phyloP scores from a whole-genome alignment of 1,140 invertebrate genomes.

The Diachasmimorpha longicaudata region DNA sequence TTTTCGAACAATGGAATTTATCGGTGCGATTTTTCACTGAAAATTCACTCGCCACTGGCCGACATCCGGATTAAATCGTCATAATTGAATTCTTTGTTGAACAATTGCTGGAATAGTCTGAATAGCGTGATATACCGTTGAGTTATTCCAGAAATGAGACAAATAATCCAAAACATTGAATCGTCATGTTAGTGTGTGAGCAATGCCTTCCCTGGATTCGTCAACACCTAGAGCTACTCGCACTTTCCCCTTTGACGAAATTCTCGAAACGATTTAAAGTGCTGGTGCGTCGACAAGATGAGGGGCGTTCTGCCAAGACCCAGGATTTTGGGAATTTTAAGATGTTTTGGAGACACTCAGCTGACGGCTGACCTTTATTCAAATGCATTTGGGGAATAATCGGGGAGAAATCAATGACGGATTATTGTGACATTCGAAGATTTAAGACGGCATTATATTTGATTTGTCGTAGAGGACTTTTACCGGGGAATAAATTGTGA shows the following conservation, averaged over 20 bases:
- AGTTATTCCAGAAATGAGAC: background rate
- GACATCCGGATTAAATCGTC: slow-evolving; percentile 29
- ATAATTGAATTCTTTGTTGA: slow-evolving; percentile 14
- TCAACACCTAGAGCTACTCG: background rate
- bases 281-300: background rate
- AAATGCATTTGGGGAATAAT: background rate
- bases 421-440: background rate
- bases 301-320: slow-evolving; percentile 1
- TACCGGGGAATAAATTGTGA: too few species aligned
- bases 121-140: background rate
- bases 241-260: slow-evolving; percentile 8
- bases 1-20: slow-evolving; percentile 37
- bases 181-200: background rate
- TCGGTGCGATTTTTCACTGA: slow-evolving; percentile 7
- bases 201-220: background rate
- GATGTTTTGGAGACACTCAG: background rate
- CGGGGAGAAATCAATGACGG: background rate
- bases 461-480: background rate
- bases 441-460: too few species aligned
- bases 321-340: background rate
- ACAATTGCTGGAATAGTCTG: background rate
- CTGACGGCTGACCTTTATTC: background rate
- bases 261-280: slow-evolving; percentile 20
- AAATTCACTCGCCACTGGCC: background rate
- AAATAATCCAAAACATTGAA: background rate